Evolutionary conservation across 2,888 invertebrate genomes (phyloP), one percentile per base, ranked within the genome.

Genomic region (Poecilus cupreus): DNA sequence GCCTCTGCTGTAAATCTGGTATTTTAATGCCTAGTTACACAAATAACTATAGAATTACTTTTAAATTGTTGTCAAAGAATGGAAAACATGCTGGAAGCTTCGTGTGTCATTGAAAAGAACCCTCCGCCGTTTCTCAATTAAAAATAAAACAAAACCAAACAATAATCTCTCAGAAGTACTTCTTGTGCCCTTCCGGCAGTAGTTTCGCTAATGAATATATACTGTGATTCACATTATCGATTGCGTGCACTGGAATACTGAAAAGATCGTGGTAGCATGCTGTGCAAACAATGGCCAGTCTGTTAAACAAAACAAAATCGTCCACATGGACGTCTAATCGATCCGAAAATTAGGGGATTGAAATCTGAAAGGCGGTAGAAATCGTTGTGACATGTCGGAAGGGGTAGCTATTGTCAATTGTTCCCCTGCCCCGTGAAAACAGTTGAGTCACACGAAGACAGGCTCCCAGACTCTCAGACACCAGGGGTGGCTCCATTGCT

Each of bases 331-430:
- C 80, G 80, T 80, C 80, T 80, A 80, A 80, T 80, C 80, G 80
- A 80, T 80, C 72, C 80, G 80, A 80, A 80, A 80, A 80, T 80
- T 80, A 68, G 80, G 80, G 80, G 80, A 80, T 80, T 80, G 72
- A 80, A 80, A 37, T 51, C 72, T 80, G 80, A 80, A 80, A 80
- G 80, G 80, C 80, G 72, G 54, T 57, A 54, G 72, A 39, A 80
- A 80, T 80, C 72, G 80, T 80, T 72, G 72, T 72, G 80, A 80
- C 80, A 70, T 39, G 70, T 57, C 49, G 60, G 77, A 60, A 64
- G 72, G 60, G 68, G 80, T 68, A 68, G 57, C 80, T 51, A 80
- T 80, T 80, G 80, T 80, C 72, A 68, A 68, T 68, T 70, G 80
- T 22, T 49, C 26, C 24, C 78, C 26, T 64, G 24, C 54, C 72